Evolutionary conservation across 1,140 invertebrate species (phyloP), one percentile per base, ranked within the genome.

Genomic region (Drosophila murphyi): DNA sequence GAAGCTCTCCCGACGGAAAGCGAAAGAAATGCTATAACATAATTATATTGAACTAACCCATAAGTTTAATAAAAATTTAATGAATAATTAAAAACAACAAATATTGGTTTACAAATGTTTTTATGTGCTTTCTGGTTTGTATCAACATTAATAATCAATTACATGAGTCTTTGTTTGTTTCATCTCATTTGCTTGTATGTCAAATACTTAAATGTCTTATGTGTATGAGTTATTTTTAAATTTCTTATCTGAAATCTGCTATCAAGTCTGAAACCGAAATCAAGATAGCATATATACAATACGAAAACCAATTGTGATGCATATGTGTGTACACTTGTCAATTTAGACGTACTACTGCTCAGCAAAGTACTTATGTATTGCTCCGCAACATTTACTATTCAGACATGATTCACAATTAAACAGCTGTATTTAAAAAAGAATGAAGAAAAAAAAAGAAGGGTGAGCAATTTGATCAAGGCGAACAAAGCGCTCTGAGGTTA

Each of bases 31-130:
- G 7, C 3, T n/a, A 43, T n/a, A 43, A 54, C 54, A 72, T 59
- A 68, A 71, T 65, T 86, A 70, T 85, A 85, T 86, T 82, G 80
- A 67, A 75, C 50, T 68, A 78, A 80, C 64, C 60, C 45, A 86
- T 85, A 81, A 85, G 74, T 85, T 78, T 71, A 85, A 85, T 85
- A 85, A 85, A 85, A 76, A 78, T 74, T 82, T 78, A 81, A 81
- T 86, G 67, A 78, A 71, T 83, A 81, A 80, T 61, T 78, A 64
- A 5, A 64, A 55, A 45, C 2, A 59, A 28, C 39, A 3, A 62
- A 28, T 1, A 10, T 6, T n/a, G n/a, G 3, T 20, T 39, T 8
- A 20, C 20, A 20, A 20, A 20, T 20, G 20, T 20, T 20, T 20
- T 20, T 1, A 1, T 20, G 20, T 20, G 20, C 20, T 20, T 20